Percentiles rank a stretch among this genome's conserved stretches.
These are phyloP conservation scores for Mus pahari DNA, from an alignment of 2,113 vertebrate species.

Conservation along the genomic window DNA sequence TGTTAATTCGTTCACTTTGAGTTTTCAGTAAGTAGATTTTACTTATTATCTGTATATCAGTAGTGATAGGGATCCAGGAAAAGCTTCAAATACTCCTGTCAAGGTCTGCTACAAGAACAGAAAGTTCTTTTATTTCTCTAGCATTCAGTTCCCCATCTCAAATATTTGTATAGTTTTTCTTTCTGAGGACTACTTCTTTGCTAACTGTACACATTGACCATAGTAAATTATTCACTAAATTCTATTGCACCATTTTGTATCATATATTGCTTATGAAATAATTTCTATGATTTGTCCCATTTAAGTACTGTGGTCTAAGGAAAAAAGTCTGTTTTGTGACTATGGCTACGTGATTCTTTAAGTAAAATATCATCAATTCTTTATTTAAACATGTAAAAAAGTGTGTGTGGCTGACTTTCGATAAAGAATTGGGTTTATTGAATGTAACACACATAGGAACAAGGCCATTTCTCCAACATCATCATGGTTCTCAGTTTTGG, in stretches of 20 bases:
- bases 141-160: not conserved
- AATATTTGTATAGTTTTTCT: not conserved
- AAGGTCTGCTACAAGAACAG: not conserved
- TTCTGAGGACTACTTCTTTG: not conserved
- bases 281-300: not conserved
- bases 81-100: not conserved
- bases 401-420: accelerated
- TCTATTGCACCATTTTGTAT: not conserved
- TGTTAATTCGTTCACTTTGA: not conserved
- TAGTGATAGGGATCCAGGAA: not conserved
- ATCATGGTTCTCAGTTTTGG: not conserved
- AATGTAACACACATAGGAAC: not conserved
- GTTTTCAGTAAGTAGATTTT: not conserved
- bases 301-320: not conserved
- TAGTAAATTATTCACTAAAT: not conserved
- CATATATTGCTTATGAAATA: no score
- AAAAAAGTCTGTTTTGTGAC: not conserved
- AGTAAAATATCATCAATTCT: not conserved
- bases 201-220: no score
- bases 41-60: not conserved
- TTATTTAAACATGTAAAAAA: not conserved
- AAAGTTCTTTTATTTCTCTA: not conserved
- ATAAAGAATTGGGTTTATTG: not conserved
- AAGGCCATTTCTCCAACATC: no score
- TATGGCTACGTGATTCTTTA: not conserved